These are phyloP conservation scores for Mesopsocus fuscifrons DNA, from an alignment of 2,888 invertebrate genomes.

Conservation along the genomic window DNA sequence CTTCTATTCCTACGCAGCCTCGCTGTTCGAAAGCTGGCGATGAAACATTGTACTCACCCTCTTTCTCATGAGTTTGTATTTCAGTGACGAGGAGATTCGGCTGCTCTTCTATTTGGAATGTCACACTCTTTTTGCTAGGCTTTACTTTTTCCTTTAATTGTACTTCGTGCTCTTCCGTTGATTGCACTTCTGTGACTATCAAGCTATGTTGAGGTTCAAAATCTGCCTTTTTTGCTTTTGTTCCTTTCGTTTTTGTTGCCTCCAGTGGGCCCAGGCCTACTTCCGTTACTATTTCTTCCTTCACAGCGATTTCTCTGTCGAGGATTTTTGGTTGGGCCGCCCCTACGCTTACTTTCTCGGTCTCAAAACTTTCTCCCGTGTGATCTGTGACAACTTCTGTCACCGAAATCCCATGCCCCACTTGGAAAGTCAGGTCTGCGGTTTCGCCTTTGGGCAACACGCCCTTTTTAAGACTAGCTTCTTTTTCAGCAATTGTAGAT, in stretches of 20 bases:
- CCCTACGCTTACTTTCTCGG: constrained; percentile 25
- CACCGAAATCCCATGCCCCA: constrained; percentile 33
- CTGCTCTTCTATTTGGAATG: constrained; percentile 23
- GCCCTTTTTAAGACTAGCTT: constrained; percentile 19
- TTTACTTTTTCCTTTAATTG: constrained; percentile 24
- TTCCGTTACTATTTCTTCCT: constrained; percentile 23
- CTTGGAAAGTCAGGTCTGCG: constrained; percentile 18
- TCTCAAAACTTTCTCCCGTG: constrained; percentile 32
- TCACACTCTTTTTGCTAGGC: constrained; percentile 27
- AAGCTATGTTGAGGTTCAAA: constrained; percentile 26
- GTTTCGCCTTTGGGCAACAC: constrained; percentile 18
- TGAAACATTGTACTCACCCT: constrained; percentile 27
- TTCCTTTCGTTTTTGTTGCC: constrained; percentile 19
- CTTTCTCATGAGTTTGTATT: constrained; percentile 27
- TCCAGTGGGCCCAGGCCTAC: constrained; percentile 18
- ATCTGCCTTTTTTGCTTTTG: constrained; percentile 21
- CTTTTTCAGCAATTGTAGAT: constrained; percentile 17
- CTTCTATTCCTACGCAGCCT: constrained; percentile 14
- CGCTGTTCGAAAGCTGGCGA: constrained; percentile 13
- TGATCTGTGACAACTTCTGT: constrained; percentile 34
- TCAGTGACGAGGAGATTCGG: constrained; percentile 27
- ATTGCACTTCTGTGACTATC: constrained; percentile 29
- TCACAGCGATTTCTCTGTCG: constrained; percentile 26
- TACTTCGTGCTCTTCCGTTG: constrained; percentile 29
- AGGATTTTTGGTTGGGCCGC: constrained; percentile 26